Conservation (phyloP, 2,113 vertebrate genomes). For the Vimba vimba region DNA sequence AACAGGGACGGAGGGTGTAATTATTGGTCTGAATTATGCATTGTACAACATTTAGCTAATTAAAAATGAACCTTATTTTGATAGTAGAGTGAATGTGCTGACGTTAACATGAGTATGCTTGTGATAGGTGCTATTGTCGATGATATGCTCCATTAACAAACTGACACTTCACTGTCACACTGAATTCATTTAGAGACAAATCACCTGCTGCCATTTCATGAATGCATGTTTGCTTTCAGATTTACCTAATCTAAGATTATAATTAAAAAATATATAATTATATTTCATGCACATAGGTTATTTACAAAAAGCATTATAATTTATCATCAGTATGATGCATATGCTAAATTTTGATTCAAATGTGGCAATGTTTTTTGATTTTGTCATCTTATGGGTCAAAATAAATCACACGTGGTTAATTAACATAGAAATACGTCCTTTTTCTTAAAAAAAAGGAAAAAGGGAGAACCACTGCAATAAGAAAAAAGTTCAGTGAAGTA, state of each 20-base stretch:
- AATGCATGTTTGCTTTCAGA: background rate
- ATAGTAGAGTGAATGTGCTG: background rate
- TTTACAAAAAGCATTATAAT: background rate
- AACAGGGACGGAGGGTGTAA: background rate
- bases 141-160: background rate
- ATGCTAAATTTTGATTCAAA: background rate
- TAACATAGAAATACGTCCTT: background rate
- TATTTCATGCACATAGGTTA: background rate
- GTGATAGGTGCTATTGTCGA: background rate
- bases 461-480: background rate
- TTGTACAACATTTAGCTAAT: background rate
- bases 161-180: background rate
- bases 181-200: background rate
- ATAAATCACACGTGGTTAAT: background rate
- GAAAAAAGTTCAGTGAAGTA: conserved; percentile 1
- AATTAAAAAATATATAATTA: background rate
- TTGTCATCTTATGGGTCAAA: background rate
- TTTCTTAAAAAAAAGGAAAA: background rate
- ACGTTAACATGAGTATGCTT: background rate
- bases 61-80: background rate
- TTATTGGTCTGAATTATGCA: background rate
- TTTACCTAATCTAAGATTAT: background rate
- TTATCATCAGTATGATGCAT: background rate
- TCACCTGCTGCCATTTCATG: background rate
- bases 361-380: background rate